Evolutionary conservation across 2,113 vertebrate species (phyloP).

Genomic region (Rhegmatorhina hoffmannsi): DNA sequence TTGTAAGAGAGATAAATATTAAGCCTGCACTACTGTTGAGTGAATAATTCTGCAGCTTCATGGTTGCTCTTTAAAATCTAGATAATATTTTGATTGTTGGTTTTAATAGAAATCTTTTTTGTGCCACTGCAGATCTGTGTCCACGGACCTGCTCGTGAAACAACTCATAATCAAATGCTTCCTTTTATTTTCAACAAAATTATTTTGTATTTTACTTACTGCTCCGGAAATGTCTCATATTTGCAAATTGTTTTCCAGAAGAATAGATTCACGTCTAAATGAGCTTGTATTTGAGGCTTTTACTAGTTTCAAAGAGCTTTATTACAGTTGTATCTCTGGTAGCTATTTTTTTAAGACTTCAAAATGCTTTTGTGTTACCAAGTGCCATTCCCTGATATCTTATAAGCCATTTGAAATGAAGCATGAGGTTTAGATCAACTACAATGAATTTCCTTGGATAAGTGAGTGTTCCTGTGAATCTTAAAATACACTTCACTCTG

Average conservation of each 20-base stretch:
- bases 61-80: neutral
- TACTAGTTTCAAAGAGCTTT: slow-evolving; percentile 28
- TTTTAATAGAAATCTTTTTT: neutral
- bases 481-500: neutral
- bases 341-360: neutral
- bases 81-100: neutral
- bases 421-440: slow-evolving; percentile 17
- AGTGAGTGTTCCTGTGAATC: neutral
- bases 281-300: neutral
- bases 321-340: neutral
- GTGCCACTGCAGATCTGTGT: neutral
- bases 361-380: slow-evolving; percentile 35
- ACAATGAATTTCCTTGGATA: slow-evolving; percentile 44
- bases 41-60: neutral
- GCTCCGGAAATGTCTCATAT: neutral
- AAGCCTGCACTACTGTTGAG: neutral
- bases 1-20: neutral
- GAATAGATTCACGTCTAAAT: slow-evolving; percentile 19
- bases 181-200: slow-evolving; percentile 33
- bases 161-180: neutral
- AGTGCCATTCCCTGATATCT: neutral
- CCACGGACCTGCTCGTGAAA: neutral
- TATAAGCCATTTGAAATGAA: slow-evolving; percentile 41
- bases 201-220: slow-evolving; percentile 34
- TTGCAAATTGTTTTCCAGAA: slow-evolving; percentile 27